Conservation (phyloP, 1,140 invertebrate genomes). For the Cotesia vestalis region DNA sequence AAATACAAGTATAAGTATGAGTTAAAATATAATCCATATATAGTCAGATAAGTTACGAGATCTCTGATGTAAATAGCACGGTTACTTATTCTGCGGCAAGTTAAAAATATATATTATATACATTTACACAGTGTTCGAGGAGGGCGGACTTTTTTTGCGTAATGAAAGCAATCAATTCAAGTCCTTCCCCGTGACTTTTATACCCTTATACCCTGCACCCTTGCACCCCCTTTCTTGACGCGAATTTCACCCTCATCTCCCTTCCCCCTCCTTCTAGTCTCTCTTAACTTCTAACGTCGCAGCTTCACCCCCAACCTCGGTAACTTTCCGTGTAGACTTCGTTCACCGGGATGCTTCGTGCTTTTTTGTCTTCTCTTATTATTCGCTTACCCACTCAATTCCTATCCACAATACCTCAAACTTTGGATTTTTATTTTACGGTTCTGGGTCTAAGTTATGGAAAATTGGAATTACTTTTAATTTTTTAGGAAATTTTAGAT, state of each 20-base stretch:
- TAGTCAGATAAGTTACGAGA: conserved; percentile 62
- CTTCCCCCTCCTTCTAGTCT: background rate
- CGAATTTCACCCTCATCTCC: background rate
- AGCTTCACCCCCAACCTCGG: conserved; percentile 14
- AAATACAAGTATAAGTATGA: conserved; percentile 24
- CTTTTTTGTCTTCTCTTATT: conserved; percentile 1
- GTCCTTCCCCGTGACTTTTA: conserved; percentile 50
- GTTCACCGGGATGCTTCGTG: conserved; percentile 20
- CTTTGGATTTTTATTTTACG: no score
- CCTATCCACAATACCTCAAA: no score
- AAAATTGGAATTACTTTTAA: background rate
- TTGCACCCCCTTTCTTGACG: conserved; percentile 11
- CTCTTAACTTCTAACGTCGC: conserved; percentile 34
- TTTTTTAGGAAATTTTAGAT: no score
- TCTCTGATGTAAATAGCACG: conserved; percentile 64
- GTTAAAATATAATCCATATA: conserved; percentile 10
- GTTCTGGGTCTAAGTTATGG: no score
- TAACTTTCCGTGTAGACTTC: conserved; percentile 30
- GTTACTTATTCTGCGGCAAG: conserved; percentile 62
- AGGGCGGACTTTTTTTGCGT: conserved; percentile 60
- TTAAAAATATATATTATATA: conserved; percentile 57
- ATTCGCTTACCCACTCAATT: background rate
- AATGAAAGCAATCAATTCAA: conserved; percentile 67
- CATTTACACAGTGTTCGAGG: conserved; percentile 18
- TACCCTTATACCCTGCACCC: no score